Percentiles rank a stretch among this genome's conserved stretches.
Conservation (phyloP, 1,140 invertebrate species). For the Drosophila paulistorum region DNA sequence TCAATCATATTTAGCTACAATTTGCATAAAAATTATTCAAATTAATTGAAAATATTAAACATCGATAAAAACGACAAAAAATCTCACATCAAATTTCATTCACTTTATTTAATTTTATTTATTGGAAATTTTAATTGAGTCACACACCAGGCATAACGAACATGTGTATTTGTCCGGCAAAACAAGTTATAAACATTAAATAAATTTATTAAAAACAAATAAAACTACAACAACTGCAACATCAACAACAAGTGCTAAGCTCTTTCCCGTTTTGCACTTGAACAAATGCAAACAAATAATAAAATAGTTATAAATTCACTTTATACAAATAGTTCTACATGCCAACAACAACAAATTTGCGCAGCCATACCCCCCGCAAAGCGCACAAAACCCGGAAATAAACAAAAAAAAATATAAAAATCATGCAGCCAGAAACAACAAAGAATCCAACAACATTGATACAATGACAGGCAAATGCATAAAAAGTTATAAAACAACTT, state of each 20-base stretch:
- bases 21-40: not conserved
- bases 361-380: slow-evolving; percentile 8
- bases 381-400: slow-evolving; percentile 34
- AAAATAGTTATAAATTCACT: slow-evolving; percentile 65
- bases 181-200: slow-evolving; percentile 32
- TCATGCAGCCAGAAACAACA: slow-evolving; percentile 46
- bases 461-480: slow-evolving; percentile 52
- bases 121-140: not conserved
- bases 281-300: slow-evolving; percentile 65
- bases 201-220: slow-evolving; percentile 56
- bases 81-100: not conserved
- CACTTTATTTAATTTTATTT: slow-evolving; percentile 9
- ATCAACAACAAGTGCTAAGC: slow-evolving; percentile 45
- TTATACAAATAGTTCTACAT: slow-evolving; percentile 66
- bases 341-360: slow-evolving; percentile 43
- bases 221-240: slow-evolving; percentile 34
- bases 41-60: not conserved
- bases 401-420: slow-evolving; percentile 62
- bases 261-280: slow-evolving; percentile 32
- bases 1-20: not conserved
- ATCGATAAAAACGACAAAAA: not conserved
- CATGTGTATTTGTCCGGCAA: slow-evolving; percentile 21
- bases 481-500: slow-evolving; percentile 65
- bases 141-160: too few relatives aligned
- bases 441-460: slow-evolving; percentile 18